These are phyloP conservation scores for Rousettus madagascariensis DNA, from an alignment of 2,797 vertebrate species.

Conservation along the genomic window DNA sequence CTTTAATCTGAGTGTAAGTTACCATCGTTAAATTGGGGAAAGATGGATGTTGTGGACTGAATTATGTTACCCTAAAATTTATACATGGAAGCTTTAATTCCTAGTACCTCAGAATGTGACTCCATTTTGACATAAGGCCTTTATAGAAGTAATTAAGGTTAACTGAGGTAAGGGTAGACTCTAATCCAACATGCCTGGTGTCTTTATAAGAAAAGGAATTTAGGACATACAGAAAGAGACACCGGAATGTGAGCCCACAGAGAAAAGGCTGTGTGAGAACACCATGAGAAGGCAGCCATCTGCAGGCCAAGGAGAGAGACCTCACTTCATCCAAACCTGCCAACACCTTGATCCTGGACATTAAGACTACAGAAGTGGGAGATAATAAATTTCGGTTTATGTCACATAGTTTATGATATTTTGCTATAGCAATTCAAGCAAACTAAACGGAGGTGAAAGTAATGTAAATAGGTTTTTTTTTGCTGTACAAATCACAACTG, in stretches of 20 bases:
- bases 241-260: neutral
- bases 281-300: neutral
- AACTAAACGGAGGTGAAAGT: neutral
- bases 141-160: neutral
- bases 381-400: neutral
- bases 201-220: neutral
- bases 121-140: neutral
- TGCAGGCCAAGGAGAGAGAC: neutral
- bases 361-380: neutral
- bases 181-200: neutral
- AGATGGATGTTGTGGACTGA: neutral
- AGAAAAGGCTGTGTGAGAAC: neutral
- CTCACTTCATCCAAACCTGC: neutral
- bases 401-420: neutral
- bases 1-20: neutral
- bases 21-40: neutral
- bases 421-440: neutral
- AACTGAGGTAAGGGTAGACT: neutral
- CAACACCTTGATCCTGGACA: neutral
- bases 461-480: neutral
- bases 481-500: neutral
- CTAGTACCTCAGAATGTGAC: neutral
- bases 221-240: neutral
- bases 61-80: neutral
- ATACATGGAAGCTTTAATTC: neutral